Evolutionary conservation across 2,113 vertebrate species (phyloP).

Genomic region (Gnathonemus longibarbis): DNA sequence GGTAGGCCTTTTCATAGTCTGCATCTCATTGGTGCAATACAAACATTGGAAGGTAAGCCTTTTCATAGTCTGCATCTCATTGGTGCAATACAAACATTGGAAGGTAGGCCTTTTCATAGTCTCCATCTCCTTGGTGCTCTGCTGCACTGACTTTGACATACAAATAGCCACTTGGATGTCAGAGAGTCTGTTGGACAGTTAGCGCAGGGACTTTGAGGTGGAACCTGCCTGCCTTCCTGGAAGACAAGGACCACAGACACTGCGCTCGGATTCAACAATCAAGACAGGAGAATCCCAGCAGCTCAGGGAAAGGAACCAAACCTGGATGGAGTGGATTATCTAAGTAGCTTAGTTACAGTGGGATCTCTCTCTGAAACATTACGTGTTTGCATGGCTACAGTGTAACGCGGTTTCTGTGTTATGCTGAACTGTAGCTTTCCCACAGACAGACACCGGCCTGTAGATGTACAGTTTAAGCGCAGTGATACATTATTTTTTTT

Average conservation of each 20-base stretch:
- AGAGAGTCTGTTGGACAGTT: background rate
- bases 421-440: background rate
- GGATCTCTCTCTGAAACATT: background rate
- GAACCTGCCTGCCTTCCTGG: background rate
- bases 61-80: too few species aligned
- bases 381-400: background rate
- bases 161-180: background rate
- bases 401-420: background rate
- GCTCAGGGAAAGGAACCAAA: background rate
- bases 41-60: too few species aligned
- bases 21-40: background rate
- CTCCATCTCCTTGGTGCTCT: background rate
- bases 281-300: background rate
- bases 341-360: background rate
- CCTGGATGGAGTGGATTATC: background rate
- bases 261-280: background rate
- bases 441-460: background rate
- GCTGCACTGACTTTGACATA: background rate
- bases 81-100: too few species aligned
- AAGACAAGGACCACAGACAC: background rate
- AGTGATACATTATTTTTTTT: background rate
- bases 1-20: background rate
- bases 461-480: background rate
- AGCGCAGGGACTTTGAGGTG: background rate
- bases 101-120: background rate